Percentiles rank a stretch among this genome's conserved stretches.
Conservation (phyloP, 2,888 invertebrate species). For the Eupithecia subumbrata region DNA sequence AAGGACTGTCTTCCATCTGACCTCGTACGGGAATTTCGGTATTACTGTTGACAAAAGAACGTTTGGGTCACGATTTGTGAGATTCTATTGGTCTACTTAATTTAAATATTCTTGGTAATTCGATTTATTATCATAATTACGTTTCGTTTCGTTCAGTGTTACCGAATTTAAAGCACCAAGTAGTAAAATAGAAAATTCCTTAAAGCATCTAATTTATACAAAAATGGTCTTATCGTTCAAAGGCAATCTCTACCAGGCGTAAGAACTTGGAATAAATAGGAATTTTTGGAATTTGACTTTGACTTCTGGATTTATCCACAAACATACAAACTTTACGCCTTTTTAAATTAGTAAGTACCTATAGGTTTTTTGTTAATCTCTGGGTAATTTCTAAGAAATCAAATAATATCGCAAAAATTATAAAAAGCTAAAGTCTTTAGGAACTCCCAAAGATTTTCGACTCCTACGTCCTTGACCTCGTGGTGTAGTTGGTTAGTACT, state of each 20-base stretch:
- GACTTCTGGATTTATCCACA: background rate
- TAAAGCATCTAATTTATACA: background rate
- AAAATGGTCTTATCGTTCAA: background rate
- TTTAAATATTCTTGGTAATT: background rate
- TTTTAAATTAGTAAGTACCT: background rate
- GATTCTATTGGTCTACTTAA: background rate
- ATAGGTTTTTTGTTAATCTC: too few relatives aligned
- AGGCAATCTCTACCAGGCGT: background rate
- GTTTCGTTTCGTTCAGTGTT: background rate
- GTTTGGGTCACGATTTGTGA: slow-evolving; percentile 19
- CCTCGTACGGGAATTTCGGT: slow-evolving; percentile 58
- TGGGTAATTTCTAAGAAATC: too few relatives aligned
- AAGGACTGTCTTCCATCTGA: slow-evolving; percentile 82
- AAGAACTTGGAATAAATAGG: background rate
- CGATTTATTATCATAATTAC: background rate
- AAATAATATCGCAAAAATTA: too few relatives aligned
- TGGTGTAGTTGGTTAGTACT: too few relatives aligned
- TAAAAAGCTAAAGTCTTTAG: too few relatives aligned
- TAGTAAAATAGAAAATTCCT: background rate
- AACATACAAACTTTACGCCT: background rate
- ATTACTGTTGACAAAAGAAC: slow-evolving; percentile 61
- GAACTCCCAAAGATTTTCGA: too few relatives aligned
- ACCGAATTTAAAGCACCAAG: too few relatives aligned
- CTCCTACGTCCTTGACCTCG: too few relatives aligned
- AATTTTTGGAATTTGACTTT: background rate